Evolutionary conservation across 2,797 vertebrate genomes (phyloP), one percentile per base, ranked within the genome.

Genomic region (Apogon hyalosoma): DNA sequence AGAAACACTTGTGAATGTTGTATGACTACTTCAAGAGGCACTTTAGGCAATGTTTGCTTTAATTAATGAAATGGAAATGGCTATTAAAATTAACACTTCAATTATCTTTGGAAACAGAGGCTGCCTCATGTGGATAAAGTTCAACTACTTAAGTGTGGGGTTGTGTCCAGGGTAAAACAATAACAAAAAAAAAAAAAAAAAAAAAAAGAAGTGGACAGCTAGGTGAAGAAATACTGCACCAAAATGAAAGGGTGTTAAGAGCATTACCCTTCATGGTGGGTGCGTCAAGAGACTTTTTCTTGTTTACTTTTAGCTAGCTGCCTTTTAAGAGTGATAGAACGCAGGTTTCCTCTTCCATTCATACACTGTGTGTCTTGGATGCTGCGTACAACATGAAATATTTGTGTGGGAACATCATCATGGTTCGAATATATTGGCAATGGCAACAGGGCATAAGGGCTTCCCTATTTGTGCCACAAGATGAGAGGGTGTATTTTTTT

Each of bases 321-420:
- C 84, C 66, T 84, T 88, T 85, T 85, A 71, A 84, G 77, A 83
- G 84, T 93, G 92, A 94, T 88, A 90, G 70, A 92, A 90, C 60
- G 62, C 92, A 94, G 92, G 82, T 90, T 92, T 92, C 92, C 92
- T 91, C 85, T 82, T 66, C 83, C 77, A 88, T 90, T 92, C 87
- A 89, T 88, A 18, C 82, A 15, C 73, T 91, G 90, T 92, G 87
- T 75, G 89, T 92, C 71, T 92, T 93, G 92, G 92, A 93, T 84
- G 87, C 77, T 58, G 66, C 47, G n/a, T 83, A 79, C 79, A 72
- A 87, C 88, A 49, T 83, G 87, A 91, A 91, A 92, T 92, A 91
- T 94, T 93, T 93, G 86, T 92, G 87, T 91, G 90, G 92, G 90
- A 92, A 91, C 87, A 91, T 92, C 92, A 92, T 88, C 87, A 75